These are phyloP conservation scores for Panthera uncia DNA, from an alignment of 2,113 vertebrate species.

Conservation along the genomic window DNA sequence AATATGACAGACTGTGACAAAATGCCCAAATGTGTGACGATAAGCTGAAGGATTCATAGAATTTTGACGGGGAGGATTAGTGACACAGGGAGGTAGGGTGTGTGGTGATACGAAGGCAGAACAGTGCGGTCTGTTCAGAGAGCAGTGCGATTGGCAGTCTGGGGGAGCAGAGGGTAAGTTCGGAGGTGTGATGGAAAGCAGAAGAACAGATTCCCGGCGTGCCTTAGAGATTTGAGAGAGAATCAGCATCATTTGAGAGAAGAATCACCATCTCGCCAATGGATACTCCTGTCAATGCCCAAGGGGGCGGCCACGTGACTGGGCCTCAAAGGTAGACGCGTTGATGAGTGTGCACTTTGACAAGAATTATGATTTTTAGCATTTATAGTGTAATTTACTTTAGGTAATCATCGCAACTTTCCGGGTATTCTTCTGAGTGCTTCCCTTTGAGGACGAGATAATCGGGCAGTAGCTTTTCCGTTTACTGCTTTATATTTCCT, in stretches of 20 bases:
- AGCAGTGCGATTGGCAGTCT: background rate
- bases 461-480: background rate
- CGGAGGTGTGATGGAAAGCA: background rate
- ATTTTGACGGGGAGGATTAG: background rate
- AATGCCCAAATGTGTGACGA: background rate
- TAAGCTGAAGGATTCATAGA: background rate
- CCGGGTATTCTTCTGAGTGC: constrained; percentile 37
- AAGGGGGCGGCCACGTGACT: background rate
- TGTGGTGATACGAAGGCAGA: background rate
- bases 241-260: background rate
- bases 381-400: background rate
- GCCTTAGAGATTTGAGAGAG: background rate
- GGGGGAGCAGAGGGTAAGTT: background rate
- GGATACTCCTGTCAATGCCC: background rate
- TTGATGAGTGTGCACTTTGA: constrained; percentile 10
- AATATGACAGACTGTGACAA: background rate
- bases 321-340: background rate
- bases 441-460: constrained; percentile 51
- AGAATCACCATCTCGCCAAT: background rate
- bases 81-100: background rate
- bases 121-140: background rate
- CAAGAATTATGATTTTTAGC: constrained; percentile 31
- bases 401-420: constrained; percentile 47
- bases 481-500: constrained; percentile 59
- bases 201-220: background rate